Evolutionary conservation across 2,888 invertebrate species (phyloP).

Genomic region (Microdon myrmicae): DNA sequence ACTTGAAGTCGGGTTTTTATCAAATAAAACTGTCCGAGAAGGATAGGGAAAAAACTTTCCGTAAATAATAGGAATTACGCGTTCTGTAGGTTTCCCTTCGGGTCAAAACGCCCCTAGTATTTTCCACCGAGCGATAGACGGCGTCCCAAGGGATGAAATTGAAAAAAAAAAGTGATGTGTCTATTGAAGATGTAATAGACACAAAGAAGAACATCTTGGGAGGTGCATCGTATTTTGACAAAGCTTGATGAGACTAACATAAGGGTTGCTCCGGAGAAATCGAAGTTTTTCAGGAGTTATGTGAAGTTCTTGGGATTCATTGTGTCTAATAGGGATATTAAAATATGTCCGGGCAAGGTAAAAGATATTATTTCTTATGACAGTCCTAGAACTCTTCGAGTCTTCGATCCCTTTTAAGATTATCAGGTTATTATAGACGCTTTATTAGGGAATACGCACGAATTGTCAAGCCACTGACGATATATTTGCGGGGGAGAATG

Average conservation of each 20-base stretch:
- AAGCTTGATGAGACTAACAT: conserved; percentile 14
- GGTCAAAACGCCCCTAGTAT: conserved; percentile 12
- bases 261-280: conserved; percentile 19
- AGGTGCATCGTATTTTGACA: conserved; percentile 1
- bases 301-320: conserved; percentile 34
- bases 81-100: conserved; percentile 12
- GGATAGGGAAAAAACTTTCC: conserved; percentile 13
- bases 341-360: conserved; percentile 27
- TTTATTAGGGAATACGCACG: conserved; percentile 13
- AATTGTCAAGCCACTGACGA: conserved; percentile 10
- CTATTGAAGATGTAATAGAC: conserved; percentile 19
- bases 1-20: conserved; percentile 6
- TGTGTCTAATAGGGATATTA: conserved; percentile 23
- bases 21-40: conserved; percentile 6
- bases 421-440: conserved; percentile 15
- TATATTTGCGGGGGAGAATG: conserved; percentile 18
- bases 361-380: conserved; percentile 29
- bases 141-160: conserved; percentile 9
- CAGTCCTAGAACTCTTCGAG: conserved; percentile 17
- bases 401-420: conserved; percentile 12
- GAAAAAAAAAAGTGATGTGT: conserved; percentile 7
- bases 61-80: conserved; percentile 11
- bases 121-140: conserved; percentile 10
- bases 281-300: conserved; percentile 14
- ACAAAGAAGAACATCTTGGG: conserved; percentile 10